Base-by-base conservation (phyloP, 2,113 vertebrate species). In the Planiliza haematocheilus region DNA sequence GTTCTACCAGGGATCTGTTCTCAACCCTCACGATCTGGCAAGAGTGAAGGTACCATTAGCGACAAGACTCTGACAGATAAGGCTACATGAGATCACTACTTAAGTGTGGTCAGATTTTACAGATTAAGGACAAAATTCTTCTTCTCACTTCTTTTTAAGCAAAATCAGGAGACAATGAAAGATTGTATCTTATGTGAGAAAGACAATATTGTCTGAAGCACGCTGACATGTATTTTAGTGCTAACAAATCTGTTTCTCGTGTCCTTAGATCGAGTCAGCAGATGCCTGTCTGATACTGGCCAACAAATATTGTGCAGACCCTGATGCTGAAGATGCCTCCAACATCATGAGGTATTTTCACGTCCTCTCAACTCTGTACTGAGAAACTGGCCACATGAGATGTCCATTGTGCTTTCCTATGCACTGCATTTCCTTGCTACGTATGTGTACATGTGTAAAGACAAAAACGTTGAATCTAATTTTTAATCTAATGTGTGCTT, bases 1-100 rank as follows among this genome's bases (percentile, higher is more conserved):
- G 94, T 99, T 99, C 95, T 99, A 98, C 94, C 98, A 99, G 94
- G 98, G 98, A 93, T 99, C 98, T 83, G 98, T 99, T 86, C 96
- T 99, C 88, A 99, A 99, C 94, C 97, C 98, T 46, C 97, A 99
- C 63, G 98, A 99, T 91, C 94, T 99, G 86, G 98, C 98, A 0
- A 94, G 98, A 95, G 97, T 99, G 77, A 99, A 99, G 97, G 98
- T 99, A 98, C 94, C 65, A n/a, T 72, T 8, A 1, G n/a, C 14
- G 55, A 36, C 16, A 7, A 24, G 46, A 48, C 20, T 53, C 41
- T 7, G 16, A 52, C 11, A 37, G 16, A 66, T 64, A 7, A 79
- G 43, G 50, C 53, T 41, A 49, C 24, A 21, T 43, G 1, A 48
- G 38, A 11, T 39, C 18, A 41, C 18, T 46, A 37, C 1, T 61